Evolutionary conservation across 2,113 vertebrate species (phyloP), one percentile per base, ranked within the genome.

Genomic region (Anguilla rostrata): DNA sequence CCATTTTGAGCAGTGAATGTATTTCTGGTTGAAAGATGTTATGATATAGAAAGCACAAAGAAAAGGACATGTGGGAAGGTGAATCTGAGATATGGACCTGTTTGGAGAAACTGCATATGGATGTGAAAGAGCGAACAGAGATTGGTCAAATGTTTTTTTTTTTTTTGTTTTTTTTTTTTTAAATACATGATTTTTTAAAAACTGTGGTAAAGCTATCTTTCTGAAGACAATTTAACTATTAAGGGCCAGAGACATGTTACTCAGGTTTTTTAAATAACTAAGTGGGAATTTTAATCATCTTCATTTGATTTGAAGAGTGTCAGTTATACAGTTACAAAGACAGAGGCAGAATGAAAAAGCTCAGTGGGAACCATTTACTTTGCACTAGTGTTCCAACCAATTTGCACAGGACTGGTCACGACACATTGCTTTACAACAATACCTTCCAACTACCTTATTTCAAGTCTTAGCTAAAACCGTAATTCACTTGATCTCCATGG

Each of bases 351-450:
- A 78, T 91, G 88, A 88, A 92, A 91, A 92, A 93, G 93, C 92
- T 92, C 92, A 93, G 91, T 84, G 88, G 91, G 91, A 91, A 63
- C 87, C 86, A 95, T 94, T 95, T 95, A 94, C 94, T 94, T 95
- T 95, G 95, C 95, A 95, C 95, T 95, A 93, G 91, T 92, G 92
- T 92, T 92, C 92, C 93, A 88, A 89, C 78, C 87, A 87, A 78
- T 88, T 80, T 78, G 83, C 90, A 84, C 86, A 86, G 79, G 84
- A 84, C 90, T 92, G 90, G 90, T 89, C 90, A 82, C 90, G 91
- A 93, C 93, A 90, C 92, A 92, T 92, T 91, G 92, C 90, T 89
- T 89, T 90, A 87, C 86, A 85, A 87, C 87, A 88, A 83, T 88
- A 85, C 85, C 75, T 85, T 87, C 81, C 84, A 90, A 84, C 60